These are phyloP conservation scores for Anthopleura sola DNA, from an alignment of 64 coral and sea anemone species.

Conservation along the genomic window DNA sequence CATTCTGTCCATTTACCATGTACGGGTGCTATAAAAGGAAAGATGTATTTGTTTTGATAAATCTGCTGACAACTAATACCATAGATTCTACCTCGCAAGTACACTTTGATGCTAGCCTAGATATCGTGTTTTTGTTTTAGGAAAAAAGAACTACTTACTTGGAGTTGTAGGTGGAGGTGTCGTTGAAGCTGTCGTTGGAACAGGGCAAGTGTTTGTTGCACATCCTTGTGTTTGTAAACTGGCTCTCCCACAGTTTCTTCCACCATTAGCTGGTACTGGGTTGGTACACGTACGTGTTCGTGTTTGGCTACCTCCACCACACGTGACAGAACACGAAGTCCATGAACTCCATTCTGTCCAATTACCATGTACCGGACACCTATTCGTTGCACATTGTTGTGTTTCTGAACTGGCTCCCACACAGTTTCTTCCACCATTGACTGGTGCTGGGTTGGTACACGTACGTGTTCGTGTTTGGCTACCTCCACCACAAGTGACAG, in stretches of 20 bases:
- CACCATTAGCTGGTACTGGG: constrained; percentile 19
- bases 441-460: constrained; percentile 28
- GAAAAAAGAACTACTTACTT: no score
- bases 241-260: background rate
- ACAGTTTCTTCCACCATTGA: background rate
- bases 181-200: no score
- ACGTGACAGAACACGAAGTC: constrained; percentile 17
- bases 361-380: background rate
- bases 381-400: background rate
- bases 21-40: no score
- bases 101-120: no score
- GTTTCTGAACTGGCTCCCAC: background rate
- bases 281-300: constrained; percentile 10
- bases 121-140: no score
- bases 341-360: background rate
- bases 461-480: constrained; percentile 7
- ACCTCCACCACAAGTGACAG: constrained; percentile 32
- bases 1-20: no score
- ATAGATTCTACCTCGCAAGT: no score
- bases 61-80: no score
- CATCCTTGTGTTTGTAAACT: constrained; percentile 2
- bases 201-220: background rate
- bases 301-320: constrained; percentile 6
- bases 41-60: no score
- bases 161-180: no score